Conservation (phyloP, 2,888 invertebrate genomes). For the Dolomedes plantarius region DNA sequence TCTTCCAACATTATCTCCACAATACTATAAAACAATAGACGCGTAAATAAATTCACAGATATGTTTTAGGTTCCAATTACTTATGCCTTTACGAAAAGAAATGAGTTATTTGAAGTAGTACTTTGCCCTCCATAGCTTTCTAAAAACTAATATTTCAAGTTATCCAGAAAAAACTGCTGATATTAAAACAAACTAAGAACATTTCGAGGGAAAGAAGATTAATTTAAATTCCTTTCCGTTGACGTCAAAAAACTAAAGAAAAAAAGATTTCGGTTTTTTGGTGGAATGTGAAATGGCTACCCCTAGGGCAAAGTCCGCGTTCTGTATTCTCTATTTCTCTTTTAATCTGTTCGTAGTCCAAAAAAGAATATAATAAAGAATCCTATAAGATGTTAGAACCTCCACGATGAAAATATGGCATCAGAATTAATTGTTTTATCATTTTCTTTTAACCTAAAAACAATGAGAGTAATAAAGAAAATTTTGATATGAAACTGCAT, state of each 20-base stretch:
- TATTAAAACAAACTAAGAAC: background rate
- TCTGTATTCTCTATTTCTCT: no score
- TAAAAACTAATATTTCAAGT: constrained; percentile 1
- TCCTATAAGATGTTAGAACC: no score
- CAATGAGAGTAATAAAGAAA: no score
- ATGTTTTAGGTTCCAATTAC: background rate
- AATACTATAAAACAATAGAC: no score
- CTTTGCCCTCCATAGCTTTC: background rate
- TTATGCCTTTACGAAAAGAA: background rate
- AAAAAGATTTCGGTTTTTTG: background rate
- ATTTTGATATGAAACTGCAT: no score
- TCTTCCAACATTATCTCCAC: no score
- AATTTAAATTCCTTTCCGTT: background rate
- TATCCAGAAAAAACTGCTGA: background rate
- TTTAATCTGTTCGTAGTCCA: no score
- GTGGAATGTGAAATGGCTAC: background rate
- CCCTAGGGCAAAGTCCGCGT: background rate
- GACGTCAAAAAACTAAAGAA: background rate
- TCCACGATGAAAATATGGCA: no score
- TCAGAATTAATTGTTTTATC: no score
- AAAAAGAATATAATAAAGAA: no score
- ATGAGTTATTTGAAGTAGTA: background rate
- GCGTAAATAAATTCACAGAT: no score
- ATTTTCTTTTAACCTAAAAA: no score
- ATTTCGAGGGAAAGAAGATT: background rate